phyloP scores from a whole-genome alignment of 2,888 invertebrate species.

The Protonemura montana region DNA sequence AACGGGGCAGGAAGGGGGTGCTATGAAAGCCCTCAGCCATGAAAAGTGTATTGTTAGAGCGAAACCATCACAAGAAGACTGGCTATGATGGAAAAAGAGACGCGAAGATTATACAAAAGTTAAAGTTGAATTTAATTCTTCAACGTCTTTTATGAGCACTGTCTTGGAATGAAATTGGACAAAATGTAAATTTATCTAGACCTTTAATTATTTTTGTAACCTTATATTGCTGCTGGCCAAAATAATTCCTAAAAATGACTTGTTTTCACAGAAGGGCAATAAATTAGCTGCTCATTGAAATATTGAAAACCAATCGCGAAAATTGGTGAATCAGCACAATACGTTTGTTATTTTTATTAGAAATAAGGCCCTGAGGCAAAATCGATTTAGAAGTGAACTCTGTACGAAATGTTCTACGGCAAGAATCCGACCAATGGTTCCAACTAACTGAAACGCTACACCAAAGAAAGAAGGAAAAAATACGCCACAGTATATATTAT shows the following conservation, averaged over 20 bases:
- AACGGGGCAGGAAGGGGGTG: not conserved
- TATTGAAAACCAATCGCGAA: not conserved
- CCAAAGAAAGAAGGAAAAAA: too few relatives aligned
- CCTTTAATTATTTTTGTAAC: not conserved
- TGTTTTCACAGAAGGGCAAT: not conserved
- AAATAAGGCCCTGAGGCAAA: too few relatives aligned
- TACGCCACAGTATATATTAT: too few relatives aligned
- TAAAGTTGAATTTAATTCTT: not conserved
- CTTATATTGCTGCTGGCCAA: not conserved
- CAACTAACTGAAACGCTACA: too few relatives aligned
- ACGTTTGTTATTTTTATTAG: too few relatives aligned
- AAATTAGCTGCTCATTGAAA: not conserved
- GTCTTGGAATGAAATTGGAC: not conserved
- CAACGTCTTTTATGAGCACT: not conserved
- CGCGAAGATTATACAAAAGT: not conserved
- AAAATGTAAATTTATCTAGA: not conserved
- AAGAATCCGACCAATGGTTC: too few relatives aligned
- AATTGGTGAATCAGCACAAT: not conserved
- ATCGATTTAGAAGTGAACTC: too few relatives aligned
- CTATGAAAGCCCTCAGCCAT: not conserved
- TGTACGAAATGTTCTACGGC: too few relatives aligned
- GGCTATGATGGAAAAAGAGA: not conserved
- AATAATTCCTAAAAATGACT: not conserved
- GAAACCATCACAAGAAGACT: not conserved
- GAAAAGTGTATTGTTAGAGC: slow-evolving; percentile 16